Base-by-base conservation (phyloP, 2,888 invertebrate species). In the Dyspetes luteomarginatus region DNA sequence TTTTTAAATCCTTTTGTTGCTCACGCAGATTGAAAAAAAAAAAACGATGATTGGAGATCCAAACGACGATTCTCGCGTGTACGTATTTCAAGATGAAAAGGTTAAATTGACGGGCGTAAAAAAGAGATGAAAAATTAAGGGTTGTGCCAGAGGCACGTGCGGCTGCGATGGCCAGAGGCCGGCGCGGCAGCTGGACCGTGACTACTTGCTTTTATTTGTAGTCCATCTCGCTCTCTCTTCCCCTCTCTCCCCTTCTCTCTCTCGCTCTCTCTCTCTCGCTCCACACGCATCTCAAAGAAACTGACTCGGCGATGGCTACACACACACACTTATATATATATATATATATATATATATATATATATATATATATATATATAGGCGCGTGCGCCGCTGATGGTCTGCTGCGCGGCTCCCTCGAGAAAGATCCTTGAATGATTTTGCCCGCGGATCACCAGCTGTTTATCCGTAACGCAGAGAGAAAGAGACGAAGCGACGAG, bases 151-250 rank as follows among this genome's bases (percentile, higher is more conserved):
- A 48, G 68, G 68, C 81, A 77, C 81, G 77, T 77, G 81, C 81
- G 81, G 81, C 81, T 81, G n/a, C n/a, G n/a, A n/a, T n/a, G n/a
- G n/a, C n/a, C n/a, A n/a, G n/a, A n/a, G 81, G 73, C 72, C 77
- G 73, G 68, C 76, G 72, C 45, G 79, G 84, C 86, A 86, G 86
- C 85, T 87, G 86, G 87, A 87, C 86, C 87, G 81, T 87, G 86
- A 86, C 86, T 85, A 81, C 84, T 85, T 86, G 84, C 82, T 86
- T 84, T 84, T 82, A 84, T 85, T n/a, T 84, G 83, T 86, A 85
- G 83, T 83, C 48, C 19, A 9, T 24, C 68, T 58, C n/a, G n/a
- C n/a, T 28, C 68, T 28, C 22, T 24, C 56, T 69, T 45, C 69
- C 50, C 48, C 50, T 60, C 24, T 64, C 56, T 56, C 15, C 55